Conservation (phyloP, 2,888 invertebrate genomes). For the Nomada ruficornis region DNA sequence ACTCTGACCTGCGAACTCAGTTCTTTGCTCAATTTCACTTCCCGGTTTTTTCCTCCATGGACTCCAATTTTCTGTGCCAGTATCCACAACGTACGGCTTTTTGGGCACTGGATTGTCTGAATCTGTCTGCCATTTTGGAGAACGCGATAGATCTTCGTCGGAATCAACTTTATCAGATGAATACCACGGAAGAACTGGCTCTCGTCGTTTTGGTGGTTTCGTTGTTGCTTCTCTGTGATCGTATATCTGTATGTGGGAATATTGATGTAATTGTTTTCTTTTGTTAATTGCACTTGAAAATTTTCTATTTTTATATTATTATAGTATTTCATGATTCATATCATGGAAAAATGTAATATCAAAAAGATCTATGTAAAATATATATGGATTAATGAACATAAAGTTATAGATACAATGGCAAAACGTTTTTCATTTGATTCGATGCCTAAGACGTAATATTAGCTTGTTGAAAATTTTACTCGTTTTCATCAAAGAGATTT, state of each 20-base stretch:
- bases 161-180: conserved; percentile 36
- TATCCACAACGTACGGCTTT: conserved; percentile 35
- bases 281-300: too few relatives aligned
- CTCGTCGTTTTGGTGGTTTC: conserved; percentile 71
- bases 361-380: too few relatives aligned
- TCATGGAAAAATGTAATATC: too few relatives aligned
- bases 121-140: conserved; percentile 53
- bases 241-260: conserved; percentile 25
- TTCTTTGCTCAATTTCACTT: conserved; percentile 67
- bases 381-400: too few relatives aligned
- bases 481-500: too few relatives aligned
- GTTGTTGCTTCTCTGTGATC: conserved; percentile 71
- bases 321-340: too few relatives aligned
- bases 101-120: conserved; percentile 17
- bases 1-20: conserved; percentile 32
- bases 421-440: too few relatives aligned
- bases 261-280: background rate
- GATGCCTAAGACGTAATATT: too few relatives aligned
- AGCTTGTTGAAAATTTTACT: too few relatives aligned
- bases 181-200: conserved; percentile 71
- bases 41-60: conserved; percentile 60
- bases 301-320: too few relatives aligned
- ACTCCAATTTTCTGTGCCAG: conserved; percentile 49
- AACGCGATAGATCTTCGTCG: conserved; percentile 39
- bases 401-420: too few relatives aligned